Base-by-base conservation (phyloP, 2,888 invertebrate species). In the Leptinotarsa peninsularis region DNA sequence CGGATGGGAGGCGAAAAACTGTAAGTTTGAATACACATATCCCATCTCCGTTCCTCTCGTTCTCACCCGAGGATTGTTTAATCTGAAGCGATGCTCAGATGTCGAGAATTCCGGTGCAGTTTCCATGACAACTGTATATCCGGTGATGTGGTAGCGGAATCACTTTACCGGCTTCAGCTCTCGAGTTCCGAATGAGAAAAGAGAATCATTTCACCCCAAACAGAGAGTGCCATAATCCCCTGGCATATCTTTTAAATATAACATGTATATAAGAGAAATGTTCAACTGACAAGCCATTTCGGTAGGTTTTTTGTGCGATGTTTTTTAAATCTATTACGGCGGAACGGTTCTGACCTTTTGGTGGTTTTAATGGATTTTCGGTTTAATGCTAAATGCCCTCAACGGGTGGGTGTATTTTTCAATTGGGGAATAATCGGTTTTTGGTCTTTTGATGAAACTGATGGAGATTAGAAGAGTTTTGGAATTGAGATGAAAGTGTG, bases 61-160 rank as follows among this genome's bases (percentile, higher is more conserved):
- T 74, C 71, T 77, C 78, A 80, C 79, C 14, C 75, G 80, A 81
- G 81, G 80, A 83, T 83, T 83, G 85, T 84, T 84, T 84, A 84
- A 85, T 85, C 84, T 83, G 83, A 82, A 80, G 81, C 83, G 83
- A 83, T 83, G 83, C 83, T 85, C 84, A 83, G 83, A 85, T 84
- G 84, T 84, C 83, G 83, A 84, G 84, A 83, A 84, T 84, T 84
- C 83, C 81, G 80, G 81, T 84, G 84, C 82, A 84, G 86, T 86
- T 83, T 82, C 85, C 84, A 86, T 86, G 85, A 81, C 85, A 80
- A 86, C 85, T 80, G 80, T 80, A 80, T 85, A 81, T 83, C 84
- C 84, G 83, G 81, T 81, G 83, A 84, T 84, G 84, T 83, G 85
- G 84, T 83, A 80, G 82, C 83, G 81, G 83, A 84, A 84, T 85